phyloP scores from a whole-genome alignment of 1,140 invertebrate species.

The Philaenus spumarius region DNA sequence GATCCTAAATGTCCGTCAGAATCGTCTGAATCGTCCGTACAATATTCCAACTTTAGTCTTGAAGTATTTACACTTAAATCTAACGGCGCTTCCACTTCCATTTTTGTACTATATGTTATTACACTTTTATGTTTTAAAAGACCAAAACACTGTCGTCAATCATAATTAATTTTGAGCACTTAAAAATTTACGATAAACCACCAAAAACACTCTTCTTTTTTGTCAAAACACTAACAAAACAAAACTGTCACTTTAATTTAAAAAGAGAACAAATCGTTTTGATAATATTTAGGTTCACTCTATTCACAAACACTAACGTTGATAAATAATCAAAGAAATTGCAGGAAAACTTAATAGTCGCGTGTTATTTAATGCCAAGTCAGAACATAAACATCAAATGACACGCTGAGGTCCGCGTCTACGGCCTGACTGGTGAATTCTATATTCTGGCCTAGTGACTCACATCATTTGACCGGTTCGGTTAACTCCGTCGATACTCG shows the following conservation, averaged over 20 bases:
- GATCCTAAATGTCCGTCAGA: conserved; percentile 32
- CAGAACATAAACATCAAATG: no score
- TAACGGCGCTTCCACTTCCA: conserved; percentile 31
- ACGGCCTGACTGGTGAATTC: conserved; percentile 15
- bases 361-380: no score
- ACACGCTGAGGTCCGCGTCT: background rate
- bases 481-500: conserved; percentile 22
- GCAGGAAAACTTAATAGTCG: background rate
- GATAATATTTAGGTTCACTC: no score
- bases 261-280: background rate
- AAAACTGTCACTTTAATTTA: no score
- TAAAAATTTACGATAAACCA: no score
- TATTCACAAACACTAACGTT: background rate
- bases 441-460: conserved; percentile 28
- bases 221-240: no score
- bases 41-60: conserved; percentile 29
- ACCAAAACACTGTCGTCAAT: no score
- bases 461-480: conserved; percentile 21
- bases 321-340: background rate
- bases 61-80: conserved; percentile 28
- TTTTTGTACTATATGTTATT: background rate
- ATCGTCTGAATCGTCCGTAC: conserved; percentile 39
- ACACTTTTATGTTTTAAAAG: no score
- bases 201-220: background rate
- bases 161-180: no score